Evolutionary conservation across 2,113 vertebrate genomes (phyloP).

Genomic region (Vireo altiloquus): DNA sequence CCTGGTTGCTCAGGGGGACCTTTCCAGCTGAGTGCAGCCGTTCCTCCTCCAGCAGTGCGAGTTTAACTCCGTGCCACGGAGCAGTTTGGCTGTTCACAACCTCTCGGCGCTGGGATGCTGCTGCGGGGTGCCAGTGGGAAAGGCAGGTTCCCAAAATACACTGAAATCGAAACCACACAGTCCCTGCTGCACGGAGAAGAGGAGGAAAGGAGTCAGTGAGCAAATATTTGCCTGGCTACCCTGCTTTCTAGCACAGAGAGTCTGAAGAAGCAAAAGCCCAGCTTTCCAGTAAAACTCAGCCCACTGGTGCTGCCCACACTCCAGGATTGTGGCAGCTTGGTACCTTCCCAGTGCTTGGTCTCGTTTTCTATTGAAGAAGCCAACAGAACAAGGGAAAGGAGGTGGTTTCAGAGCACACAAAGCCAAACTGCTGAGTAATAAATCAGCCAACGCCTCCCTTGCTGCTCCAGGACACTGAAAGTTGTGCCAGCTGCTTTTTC

Average conservation of each 20-base stretch:
- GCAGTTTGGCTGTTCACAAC: background rate
- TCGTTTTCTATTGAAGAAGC: background rate
- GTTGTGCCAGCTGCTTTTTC: background rate
- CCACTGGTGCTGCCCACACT: background rate
- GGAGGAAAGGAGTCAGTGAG: background rate
- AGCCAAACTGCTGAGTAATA: slow-evolving; percentile 11
- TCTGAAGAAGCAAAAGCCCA: background rate
- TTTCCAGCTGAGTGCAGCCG: background rate
- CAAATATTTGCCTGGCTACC: slow-evolving; percentile 28
- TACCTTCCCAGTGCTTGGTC: background rate
- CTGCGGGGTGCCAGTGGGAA: background rate
- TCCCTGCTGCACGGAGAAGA: background rate
- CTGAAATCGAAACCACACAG: background rate
- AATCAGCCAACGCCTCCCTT: background rate
- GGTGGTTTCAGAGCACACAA: background rate
- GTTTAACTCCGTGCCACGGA: background rate
- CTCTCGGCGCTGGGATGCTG: background rate
- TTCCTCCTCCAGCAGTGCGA: background rate
- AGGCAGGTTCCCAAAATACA: slow-evolving; percentile 29
- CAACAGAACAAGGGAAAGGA: background rate
- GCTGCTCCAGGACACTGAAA: background rate
- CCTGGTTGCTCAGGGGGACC: background rate
- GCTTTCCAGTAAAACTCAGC: slow-evolving; percentile 26
- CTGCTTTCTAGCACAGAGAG: slow-evolving; percentile 10
- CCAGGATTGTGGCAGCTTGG: background rate